Evolutionary conservation across 2,888 invertebrate species (phyloP).

Genomic region (Leptinotarsa juncta): DNA sequence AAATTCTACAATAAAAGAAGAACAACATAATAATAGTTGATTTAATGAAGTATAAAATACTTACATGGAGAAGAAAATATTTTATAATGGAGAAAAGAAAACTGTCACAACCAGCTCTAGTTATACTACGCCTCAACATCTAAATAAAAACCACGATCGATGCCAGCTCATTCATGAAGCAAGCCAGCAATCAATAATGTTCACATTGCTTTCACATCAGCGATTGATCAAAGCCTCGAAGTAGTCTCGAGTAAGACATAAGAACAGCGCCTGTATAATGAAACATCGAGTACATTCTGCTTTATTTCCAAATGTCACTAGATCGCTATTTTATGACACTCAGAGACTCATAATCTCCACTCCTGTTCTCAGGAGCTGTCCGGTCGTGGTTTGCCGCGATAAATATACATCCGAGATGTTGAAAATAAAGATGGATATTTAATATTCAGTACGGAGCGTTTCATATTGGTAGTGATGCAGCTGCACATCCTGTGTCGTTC

Average conservation of each 20-base stretch:
- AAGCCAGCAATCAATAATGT: constrained; percentile 44
- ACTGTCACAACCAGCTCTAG: not conserved
- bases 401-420: constrained; percentile 55
- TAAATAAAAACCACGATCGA: not conserved
- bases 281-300: constrained; percentile 54
- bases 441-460: constrained; percentile 55
- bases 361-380: constrained; percentile 60
- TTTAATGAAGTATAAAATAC: too few relatives aligned
- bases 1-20: too few relatives aligned
- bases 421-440: constrained; percentile 59
- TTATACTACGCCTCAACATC: constrained; percentile 5
- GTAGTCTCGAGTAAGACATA: constrained; percentile 56
- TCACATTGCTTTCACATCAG: constrained; percentile 33
- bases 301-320: constrained; percentile 60
- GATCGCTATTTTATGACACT: constrained; percentile 60
- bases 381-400: constrained; percentile 52
- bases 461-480: constrained; percentile 45
- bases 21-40: too few relatives aligned
- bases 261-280: constrained; percentile 55
- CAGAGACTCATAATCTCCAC: constrained; percentile 59
- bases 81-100: too few relatives aligned
- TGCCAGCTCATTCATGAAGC: constrained; percentile 19
- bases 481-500: constrained; percentile 45
- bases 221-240: constrained; percentile 43
- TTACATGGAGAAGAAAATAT: too few relatives aligned